These are phyloP conservation scores for Cotesia chilonis DNA, from an alignment of 1,140 invertebrate species.

Conservation along the genomic window DNA sequence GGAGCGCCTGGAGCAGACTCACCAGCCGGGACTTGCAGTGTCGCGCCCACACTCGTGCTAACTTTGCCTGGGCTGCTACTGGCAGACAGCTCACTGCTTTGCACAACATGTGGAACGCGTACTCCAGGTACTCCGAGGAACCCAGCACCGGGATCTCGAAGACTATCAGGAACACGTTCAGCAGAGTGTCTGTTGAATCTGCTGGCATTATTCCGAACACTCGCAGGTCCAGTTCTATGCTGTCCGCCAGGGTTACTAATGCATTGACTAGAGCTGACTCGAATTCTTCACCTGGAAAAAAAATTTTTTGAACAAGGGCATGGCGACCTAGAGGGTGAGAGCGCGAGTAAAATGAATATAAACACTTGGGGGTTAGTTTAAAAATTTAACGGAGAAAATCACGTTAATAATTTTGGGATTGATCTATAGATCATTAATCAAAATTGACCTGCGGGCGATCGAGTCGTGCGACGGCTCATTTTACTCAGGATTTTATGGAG, in stretches of 20 bases:
- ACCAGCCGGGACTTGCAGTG: slow-evolving; percentile 76
- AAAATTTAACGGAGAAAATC: no score
- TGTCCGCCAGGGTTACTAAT: slow-evolving; percentile 76
- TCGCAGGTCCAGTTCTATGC: slow-evolving; percentile 78
- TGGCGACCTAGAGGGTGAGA: no score
- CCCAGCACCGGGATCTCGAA: slow-evolving; percentile 88
- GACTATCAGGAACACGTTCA: slow-evolving; percentile 86
- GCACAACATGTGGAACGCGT: slow-evolving; percentile 82
- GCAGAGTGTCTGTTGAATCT: slow-evolving; percentile 64
- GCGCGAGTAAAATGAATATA: no score
- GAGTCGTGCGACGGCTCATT: no score
- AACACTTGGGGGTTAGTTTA: no score
- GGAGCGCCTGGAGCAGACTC: slow-evolving; percentile 80
- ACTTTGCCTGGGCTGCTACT: slow-evolving; percentile 78
- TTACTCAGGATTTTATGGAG: no score
- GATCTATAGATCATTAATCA: no score
- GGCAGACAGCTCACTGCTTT: slow-evolving; percentile 79
- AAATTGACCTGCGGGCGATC: no score
- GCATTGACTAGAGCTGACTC: slow-evolving; percentile 83
- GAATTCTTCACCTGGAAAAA: slow-evolving; percentile 65
- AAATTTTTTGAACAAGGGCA: slow-evolving; percentile 2
- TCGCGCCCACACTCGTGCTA: slow-evolving; percentile 81
- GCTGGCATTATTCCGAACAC: slow-evolving; percentile 62
- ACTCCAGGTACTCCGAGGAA: slow-evolving; percentile 82
- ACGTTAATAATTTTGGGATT: no score